Percentiles rank a stretch among this genome's conserved stretches.
Evolutionary conservation across 2,113 vertebrate genomes (phyloP).

Genomic region (Cinclus mexicanus): DNA sequence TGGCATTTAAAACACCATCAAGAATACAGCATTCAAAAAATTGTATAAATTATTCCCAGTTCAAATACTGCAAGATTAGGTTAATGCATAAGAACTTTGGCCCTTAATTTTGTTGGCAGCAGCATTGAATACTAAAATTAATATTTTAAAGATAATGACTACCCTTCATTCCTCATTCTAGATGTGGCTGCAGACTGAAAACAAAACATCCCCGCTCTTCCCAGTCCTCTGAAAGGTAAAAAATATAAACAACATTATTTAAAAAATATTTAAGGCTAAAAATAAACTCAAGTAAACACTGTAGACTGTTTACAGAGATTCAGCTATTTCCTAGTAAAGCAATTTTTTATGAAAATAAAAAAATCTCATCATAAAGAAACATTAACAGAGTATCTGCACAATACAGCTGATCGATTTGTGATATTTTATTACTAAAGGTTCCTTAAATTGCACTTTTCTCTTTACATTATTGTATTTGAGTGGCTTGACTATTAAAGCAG

Average conservation of each 20-base stretch:
- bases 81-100: neutral
- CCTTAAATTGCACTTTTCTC: neutral
- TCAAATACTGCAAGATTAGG: neutral
- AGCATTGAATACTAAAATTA: neutral
- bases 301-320: neutral
- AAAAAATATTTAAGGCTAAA: neutral
- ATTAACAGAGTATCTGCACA: neutral
- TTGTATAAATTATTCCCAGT: neutral
- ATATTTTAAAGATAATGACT: neutral
- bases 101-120: neutral
- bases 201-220: neutral
- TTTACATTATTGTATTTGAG: neutral
- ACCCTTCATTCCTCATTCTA: neutral
- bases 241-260: neutral
- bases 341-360: neutral
- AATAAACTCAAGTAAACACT: neutral
- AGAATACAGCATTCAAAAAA: neutral
- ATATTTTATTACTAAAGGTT: neutral
- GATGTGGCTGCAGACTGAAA: neutral
- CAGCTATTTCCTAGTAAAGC: neutral
- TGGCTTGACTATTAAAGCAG: neutral
- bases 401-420: neutral
- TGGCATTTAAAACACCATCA: neutral
- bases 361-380: neutral
- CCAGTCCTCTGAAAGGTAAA: neutral